These are phyloP conservation scores for Noctua janthe DNA, from an alignment of 2,888 invertebrate species.

Conservation along the genomic window DNA sequence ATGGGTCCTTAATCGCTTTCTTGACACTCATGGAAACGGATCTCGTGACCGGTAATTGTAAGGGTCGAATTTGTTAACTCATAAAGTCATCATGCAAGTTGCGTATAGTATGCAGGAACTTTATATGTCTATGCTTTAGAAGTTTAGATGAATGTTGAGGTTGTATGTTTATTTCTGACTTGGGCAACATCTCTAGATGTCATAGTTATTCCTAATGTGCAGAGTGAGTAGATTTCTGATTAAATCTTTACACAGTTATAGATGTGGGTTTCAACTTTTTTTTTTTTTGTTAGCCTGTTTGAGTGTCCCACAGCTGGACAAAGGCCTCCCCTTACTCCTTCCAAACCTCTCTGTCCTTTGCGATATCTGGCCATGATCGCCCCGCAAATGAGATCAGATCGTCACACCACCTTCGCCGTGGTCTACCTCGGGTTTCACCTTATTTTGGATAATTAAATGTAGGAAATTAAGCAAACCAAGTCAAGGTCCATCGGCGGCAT, in stretches of 20 bases:
- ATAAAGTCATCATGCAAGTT: slow-evolving; percentile 30
- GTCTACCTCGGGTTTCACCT: too few relatives aligned
- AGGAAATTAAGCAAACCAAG: too few relatives aligned
- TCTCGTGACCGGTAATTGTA: slow-evolving; percentile 45
- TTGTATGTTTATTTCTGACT: too few relatives aligned
- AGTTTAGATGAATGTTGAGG: not conserved
- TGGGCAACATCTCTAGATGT: not conserved
- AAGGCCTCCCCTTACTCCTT: too few relatives aligned
- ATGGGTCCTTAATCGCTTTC: slow-evolving; percentile 47
- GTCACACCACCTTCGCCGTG: too few relatives aligned
- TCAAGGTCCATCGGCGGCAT: too few relatives aligned
- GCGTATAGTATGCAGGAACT: slow-evolving; percentile 1
- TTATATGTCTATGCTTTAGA: not conserved
- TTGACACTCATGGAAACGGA: slow-evolving; percentile 45
- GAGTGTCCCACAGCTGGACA: too few relatives aligned
- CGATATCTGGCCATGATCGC: too few relatives aligned
- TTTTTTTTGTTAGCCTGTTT: too few relatives aligned
- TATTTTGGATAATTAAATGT: too few relatives aligned
- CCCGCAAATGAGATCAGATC: too few relatives aligned
- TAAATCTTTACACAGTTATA: not conserved
- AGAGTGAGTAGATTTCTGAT: not conserved
- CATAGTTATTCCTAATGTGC: not conserved
- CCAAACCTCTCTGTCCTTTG: too few relatives aligned
- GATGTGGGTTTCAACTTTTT: not conserved
- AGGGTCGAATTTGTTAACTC: slow-evolving; percentile 58